Base-by-base conservation (phyloP, 2,888 invertebrate genomes). In the Temnothorax unifasciatus region DNA sequence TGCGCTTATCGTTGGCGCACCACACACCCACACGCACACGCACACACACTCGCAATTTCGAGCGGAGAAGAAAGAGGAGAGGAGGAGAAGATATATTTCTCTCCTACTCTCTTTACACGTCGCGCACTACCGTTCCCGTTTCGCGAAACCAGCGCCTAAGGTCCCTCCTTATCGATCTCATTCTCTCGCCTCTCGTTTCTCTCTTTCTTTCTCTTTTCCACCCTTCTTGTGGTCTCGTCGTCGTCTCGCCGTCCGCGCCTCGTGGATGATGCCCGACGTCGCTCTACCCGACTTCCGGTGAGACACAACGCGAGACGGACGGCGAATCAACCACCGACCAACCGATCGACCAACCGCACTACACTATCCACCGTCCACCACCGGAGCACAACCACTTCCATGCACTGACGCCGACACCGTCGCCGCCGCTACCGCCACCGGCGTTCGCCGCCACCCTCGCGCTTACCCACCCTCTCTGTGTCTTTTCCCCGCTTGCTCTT, bases 161-260 rank as follows among this genome's bases (percentile, higher is more conserved):
- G 83, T 86, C 84, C 77, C 89, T 90, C 76, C 91, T 89, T 91
- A 93, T 93, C 92, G 93, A 92, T 93, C 90, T 89, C 92, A 92
- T 91, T 86, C 88, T 87, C 89, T 81, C 76, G 73, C 63, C 44
- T 73, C 83, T 77, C 64, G 47, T 59, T 44, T 44, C 25, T 41
- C n/a, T 61, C 21, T 41, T n/a, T 61, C n/a, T 34, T n/a, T 41
- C 13, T 47, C 61, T 76, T 71, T 66, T 76, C 41, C 68, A 85
- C 87, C 81, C 86, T 85, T 85, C 84, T 83, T 79, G 83, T 73
- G 83, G 76, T 86, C 71, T 85, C 89, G 85, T 86, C 86, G 85
- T 74, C 84, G 81, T 85, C 79, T 74, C 82, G 75, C 85, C 79
- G 69, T 77, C 54, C 79, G 54, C 66, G 71, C 34, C 71, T 82